A percentile compares a stretch with the other conserved stretches of the same genome.
These are phyloP conservation scores for Theropithecus gelada DNA, from an alignment of 2,113 vertebrate species.

Conservation along the genomic window DNA sequence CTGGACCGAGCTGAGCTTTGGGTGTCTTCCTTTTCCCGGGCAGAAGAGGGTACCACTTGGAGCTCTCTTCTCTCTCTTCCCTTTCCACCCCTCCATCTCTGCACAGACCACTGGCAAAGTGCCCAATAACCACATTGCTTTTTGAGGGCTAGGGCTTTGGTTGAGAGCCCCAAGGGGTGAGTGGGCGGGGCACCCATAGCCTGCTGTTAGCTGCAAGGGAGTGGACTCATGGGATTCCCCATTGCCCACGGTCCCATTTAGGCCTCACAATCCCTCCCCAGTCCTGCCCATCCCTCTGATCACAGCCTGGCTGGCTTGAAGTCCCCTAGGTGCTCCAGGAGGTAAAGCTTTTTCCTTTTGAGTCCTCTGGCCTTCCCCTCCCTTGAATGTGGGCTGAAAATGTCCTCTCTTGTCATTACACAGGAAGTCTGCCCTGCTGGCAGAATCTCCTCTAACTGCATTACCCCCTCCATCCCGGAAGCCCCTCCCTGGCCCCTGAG, in stretches of 20 bases:
- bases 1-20: neutral
- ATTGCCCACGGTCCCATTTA: neutral
- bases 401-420: neutral
- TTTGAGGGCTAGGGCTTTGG: neutral
- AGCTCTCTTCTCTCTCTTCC: neutral
- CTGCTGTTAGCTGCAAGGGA: neutral
- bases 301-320: neutral
- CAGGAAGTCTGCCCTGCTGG: neutral
- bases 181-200: fast-evolving
- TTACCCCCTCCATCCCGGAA: neutral
- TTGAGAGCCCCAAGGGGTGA: neutral
- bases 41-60: neutral
- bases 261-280: neutral
- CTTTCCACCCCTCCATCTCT: neutral
- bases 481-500: neutral
- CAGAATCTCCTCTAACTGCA: neutral
- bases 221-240: neutral
- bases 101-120: neutral
- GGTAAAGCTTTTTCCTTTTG: neutral
- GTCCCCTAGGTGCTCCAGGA: neutral
- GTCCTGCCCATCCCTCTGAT: neutral
- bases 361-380: neutral
- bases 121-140: neutral
- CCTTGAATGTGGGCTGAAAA: neutral
- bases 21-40: neutral